A percentile compares a stretch with the other conserved stretches of the same genome.
Evolutionary conservation across 1,140 invertebrate genomes (phyloP).

Genomic region (Zaprionus vittiger): DNA sequence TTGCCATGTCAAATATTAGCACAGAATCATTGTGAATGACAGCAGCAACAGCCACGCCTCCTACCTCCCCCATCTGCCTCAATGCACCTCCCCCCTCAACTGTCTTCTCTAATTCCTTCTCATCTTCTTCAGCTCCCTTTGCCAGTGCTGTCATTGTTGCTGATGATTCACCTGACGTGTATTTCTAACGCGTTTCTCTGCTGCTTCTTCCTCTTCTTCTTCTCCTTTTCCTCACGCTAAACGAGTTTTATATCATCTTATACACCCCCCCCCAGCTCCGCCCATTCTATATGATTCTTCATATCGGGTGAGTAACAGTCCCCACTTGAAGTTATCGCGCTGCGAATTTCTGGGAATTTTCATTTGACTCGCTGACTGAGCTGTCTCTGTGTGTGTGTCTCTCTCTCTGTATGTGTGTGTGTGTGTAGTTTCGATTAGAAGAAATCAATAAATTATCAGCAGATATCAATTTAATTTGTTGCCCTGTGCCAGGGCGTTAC

Average conservation of each 20-base stretch:
- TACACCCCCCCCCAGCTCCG: not conserved
- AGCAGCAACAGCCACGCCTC: conserved; percentile 1
- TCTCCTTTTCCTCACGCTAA: conserved; percentile 11
- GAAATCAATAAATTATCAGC: conserved; percentile 73
- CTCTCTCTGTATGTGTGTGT: not conserved
- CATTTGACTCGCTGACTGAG: conserved; percentile 8
- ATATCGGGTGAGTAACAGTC: conserved; percentile 41
- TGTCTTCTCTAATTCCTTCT: not conserved
- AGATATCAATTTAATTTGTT: conserved; percentile 63
- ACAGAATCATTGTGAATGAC: conserved; percentile 52
- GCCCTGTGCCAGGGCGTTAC: conserved; percentile 46
- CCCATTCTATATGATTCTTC: not conserved
- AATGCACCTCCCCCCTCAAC: not conserved
- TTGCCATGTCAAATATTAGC: conserved; percentile 45
- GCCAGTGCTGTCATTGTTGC: conserved; percentile 23
- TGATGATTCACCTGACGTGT: conserved; percentile 47
- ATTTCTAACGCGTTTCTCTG: conserved; percentile 32
- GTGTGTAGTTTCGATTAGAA: conserved; percentile 58
- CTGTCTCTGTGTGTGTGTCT: not conserved
- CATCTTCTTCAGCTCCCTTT: not conserved
- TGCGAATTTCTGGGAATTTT: conserved; percentile 64
- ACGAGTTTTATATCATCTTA: conserved; percentile 69
- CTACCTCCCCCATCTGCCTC: not conserved
- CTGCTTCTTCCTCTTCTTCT: not conserved
- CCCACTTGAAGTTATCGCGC: conserved; percentile 59